phyloP scores from a whole-genome alignment of 2,888 invertebrate genomes.

The Aplocera efformata region DNA sequence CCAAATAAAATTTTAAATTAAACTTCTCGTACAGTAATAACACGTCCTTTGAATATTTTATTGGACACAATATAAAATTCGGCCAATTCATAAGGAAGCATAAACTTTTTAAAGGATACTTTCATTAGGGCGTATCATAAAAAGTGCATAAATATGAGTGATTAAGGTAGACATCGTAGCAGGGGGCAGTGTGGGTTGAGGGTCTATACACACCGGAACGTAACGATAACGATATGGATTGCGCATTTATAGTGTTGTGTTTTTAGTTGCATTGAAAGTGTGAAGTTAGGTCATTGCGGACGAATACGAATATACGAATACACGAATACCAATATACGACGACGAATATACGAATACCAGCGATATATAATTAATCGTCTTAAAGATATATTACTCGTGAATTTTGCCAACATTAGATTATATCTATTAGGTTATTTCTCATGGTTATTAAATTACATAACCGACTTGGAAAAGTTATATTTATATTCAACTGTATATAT shows the following conservation, averaged over 20 bases:
- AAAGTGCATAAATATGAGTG: constrained; percentile 69
- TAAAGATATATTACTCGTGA: too few relatives aligned
- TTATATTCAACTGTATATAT: too few relatives aligned
- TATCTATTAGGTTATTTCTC: too few relatives aligned
- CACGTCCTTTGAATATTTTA: constrained; percentile 31
- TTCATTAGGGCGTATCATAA: constrained; percentile 61
- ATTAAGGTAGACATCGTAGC: constrained; percentile 65
- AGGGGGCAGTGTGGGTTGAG: constrained; percentile 44
- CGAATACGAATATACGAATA: too few relatives aligned
- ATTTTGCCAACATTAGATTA: too few relatives aligned
- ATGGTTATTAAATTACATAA: too few relatives aligned
- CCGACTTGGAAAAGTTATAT: too few relatives aligned
- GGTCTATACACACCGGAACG: constrained; percentile 1
- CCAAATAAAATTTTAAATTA: constrained; percentile 8
- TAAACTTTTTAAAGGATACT: constrained; percentile 50
- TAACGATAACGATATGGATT: constrained; percentile 6
- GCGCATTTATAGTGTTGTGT: background rate
- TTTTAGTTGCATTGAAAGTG: too few relatives aligned
- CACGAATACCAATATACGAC: too few relatives aligned
- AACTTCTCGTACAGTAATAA: constrained; percentile 12
- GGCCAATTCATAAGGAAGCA: constrained; percentile 20
- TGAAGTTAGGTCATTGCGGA: too few relatives aligned
- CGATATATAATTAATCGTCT: too few relatives aligned
- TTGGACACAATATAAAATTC: constrained; percentile 29
- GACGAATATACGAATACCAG: too few relatives aligned